Percentiles rank a stretch among this genome's conserved stretches.
Conservation (phyloP, 2,113 vertebrate genomes). For the Chamaea fasciata region DNA sequence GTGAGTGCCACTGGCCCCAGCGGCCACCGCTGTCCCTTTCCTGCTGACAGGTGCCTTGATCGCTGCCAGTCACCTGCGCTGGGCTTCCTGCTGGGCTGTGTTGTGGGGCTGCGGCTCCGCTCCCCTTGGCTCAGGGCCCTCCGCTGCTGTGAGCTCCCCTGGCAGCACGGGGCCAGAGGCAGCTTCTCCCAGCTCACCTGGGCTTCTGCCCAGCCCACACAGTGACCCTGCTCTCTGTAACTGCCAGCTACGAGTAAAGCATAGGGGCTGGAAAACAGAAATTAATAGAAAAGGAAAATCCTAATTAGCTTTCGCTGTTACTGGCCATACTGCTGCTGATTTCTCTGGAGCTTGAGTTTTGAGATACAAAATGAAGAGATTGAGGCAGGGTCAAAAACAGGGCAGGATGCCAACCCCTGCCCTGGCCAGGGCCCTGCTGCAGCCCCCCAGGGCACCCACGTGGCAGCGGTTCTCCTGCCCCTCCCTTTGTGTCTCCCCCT, state of each 20-base stretch:
- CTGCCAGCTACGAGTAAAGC: accelerated
- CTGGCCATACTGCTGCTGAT: background rate
- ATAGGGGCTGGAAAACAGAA: background rate
- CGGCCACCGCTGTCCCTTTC: background rate
- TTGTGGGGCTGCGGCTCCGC: accelerated
- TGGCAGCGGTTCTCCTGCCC: accelerated
- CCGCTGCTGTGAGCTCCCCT: accelerated
- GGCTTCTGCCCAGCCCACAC: accelerated
- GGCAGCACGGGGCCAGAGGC: accelerated
- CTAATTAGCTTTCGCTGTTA: background rate
- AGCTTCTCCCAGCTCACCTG: background rate
- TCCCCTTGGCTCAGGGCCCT: accelerated
- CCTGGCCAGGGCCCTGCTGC: background rate
- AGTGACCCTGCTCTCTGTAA: accelerated
- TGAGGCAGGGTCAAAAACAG: background rate
- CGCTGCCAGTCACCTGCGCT: accelerated
- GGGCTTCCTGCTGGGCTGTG: background rate
- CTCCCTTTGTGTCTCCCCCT: background rate
- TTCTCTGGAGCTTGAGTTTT: background rate
- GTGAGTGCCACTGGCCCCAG: accelerated
- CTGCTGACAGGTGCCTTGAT: background rate
- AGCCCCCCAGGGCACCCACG: background rate
- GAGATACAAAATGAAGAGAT: background rate
- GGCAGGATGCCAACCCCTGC: accelerated
- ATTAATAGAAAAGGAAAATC: background rate